Base-by-base conservation (phyloP, 2,113 vertebrate genomes). In the Micronycteris hirsuta region DNA sequence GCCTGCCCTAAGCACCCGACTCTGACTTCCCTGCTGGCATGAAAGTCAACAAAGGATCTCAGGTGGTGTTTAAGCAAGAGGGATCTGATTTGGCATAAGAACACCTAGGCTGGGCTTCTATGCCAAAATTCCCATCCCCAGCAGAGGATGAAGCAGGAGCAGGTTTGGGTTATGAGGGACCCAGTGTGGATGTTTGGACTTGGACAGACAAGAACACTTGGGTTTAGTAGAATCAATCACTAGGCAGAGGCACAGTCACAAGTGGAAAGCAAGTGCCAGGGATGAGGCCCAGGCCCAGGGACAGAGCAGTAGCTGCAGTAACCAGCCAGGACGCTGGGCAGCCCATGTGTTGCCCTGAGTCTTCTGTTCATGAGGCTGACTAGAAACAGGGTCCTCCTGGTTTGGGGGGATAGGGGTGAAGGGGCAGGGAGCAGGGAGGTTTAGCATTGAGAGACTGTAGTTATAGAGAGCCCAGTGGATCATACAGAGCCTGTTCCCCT, bases 141-240 rank as follows among this genome's bases (percentile, higher is more conserved):
- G 20, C 4, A 61, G n/a, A 80, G 8, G 38, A 65, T 45, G 13
- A 86, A 86, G 76, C 17, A 54, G 71, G 38, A 85, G 1, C 6
- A 70, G 68, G 33, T 91, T 73, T 91, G 91, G 16, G 31, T 86
- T 77, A 77, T 31, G 61, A 68, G 63, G 49, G 19, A 82, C 67
- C 16, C 49, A 7, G 31, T 89, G 12, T 10, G 90, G 88, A 87
- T 8, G 20, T 71, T 52, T 73, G 65, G 28, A 86, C 31, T 67
- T 63, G 24, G 12, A 86, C 17, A 85, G 26, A 71, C 83, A 74
- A 36, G 38, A 38, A 19, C 33, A 43, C 10, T 10, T 70, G 41
- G 22, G 15, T 26, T 56, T 47, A 52, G 24, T 58, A 82, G 74
- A 81, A 78, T 80, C 43, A 52, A 84, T 68, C 19, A 67, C 3